These are phyloP conservation scores for Halictus quadricinctus DNA, from an alignment of 2,888 invertebrate species.

Conservation along the genomic window DNA sequence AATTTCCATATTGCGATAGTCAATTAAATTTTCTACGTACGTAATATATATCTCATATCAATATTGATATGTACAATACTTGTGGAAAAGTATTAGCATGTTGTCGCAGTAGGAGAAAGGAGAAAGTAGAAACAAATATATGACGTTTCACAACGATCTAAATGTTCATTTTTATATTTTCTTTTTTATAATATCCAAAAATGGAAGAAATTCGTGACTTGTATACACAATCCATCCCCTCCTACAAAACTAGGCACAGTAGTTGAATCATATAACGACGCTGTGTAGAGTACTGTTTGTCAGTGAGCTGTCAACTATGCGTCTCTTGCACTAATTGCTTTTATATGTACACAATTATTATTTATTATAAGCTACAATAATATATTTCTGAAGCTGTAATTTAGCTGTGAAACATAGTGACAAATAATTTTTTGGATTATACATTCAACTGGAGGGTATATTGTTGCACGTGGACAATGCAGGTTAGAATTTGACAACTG, in stretches of 20 bases:
- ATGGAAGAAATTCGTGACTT: not conserved
- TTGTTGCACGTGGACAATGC: conserved; percentile 56
- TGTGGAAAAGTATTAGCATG: not conserved
- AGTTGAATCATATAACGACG: conserved; percentile 60
- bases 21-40: not conserved
- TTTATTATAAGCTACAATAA: not conserved
- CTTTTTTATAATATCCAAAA: not conserved
- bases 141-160: not conserved
- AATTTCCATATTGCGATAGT: not conserved
- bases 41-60: not conserved
- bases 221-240: conserved; percentile 21
- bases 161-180: not conserved
- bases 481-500: conserved; percentile 52
- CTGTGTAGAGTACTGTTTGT: conserved; percentile 36
- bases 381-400: not conserved
- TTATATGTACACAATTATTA: conserved; percentile 11
- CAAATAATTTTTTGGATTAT: conserved; percentile 1
- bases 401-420: not conserved
- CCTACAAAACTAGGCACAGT: not conserved
- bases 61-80: not conserved
- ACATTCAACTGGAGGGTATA: not conserved
- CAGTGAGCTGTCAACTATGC: conserved; percentile 47
- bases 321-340: not conserved
- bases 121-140: not conserved
- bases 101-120: not conserved